Conservation (phyloP, 1,140 invertebrate genomes). For the Zaprionus ghesquierei region DNA sequence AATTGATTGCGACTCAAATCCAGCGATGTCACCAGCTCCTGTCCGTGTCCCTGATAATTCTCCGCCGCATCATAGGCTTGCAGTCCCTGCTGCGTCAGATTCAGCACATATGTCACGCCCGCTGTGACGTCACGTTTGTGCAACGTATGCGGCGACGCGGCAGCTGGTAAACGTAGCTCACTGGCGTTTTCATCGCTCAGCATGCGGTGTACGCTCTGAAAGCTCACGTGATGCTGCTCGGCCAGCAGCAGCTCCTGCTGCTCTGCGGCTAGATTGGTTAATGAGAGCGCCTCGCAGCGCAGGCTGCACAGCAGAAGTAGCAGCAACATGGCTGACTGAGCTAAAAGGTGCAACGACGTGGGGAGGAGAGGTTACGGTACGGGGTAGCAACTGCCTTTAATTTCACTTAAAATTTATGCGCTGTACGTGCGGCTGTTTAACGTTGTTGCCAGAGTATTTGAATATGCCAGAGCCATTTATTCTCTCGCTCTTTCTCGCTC, state of each 20-base stretch:
- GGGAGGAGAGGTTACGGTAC: not conserved
- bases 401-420: constrained; percentile 78
- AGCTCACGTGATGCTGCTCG: constrained; percentile 49
- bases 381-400: constrained; percentile 41
- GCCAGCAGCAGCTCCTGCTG: constrained; percentile 40
- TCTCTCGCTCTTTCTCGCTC: constrained; percentile 37
- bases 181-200: constrained; percentile 73
- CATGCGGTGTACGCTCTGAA: constrained; percentile 70
- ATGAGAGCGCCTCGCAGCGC: constrained; percentile 4
- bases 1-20: constrained; percentile 61
- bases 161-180: constrained; percentile 58
- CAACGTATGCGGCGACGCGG: constrained; percentile 32
- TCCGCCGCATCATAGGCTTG: constrained; percentile 48
- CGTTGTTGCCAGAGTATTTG: constrained; percentile 55
- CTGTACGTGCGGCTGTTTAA: constrained; percentile 73
- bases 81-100: constrained; percentile 48
- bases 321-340: constrained; percentile 27
- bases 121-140: constrained; percentile 43
- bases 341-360: not conserved
- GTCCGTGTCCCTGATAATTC: constrained; percentile 51
- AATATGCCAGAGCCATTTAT: constrained; percentile 66
- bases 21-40: constrained; percentile 44
- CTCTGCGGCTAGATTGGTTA: constrained; percentile 36
- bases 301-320: constrained; percentile 11
- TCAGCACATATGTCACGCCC: constrained; percentile 31